A percentile compares a stretch with the other conserved stretches of the same genome.
Evolutionary conservation across 2,888 invertebrate genomes (phyloP).

Genomic region (Antheraea yamamai): DNA sequence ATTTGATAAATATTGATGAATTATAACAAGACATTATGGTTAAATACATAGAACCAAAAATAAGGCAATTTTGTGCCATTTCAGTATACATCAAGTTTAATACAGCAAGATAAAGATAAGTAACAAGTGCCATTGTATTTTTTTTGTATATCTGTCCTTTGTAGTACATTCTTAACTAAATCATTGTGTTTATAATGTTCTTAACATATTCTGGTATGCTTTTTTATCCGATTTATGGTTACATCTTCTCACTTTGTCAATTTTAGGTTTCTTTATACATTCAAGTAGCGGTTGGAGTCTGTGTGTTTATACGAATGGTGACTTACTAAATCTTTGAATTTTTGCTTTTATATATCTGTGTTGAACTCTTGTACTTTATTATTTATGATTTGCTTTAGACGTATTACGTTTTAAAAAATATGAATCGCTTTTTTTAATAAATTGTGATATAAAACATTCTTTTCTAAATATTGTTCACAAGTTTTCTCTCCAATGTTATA

Average conservation of each 20-base stretch:
- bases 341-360: neutral
- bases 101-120: neutral
- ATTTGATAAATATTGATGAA: neutral
- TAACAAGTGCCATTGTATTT: conserved; percentile 3
- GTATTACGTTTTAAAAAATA: neutral
- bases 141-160: neutral
- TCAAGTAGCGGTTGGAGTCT: neutral
- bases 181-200: neutral
- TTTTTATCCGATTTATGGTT: neutral
- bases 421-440: neutral
- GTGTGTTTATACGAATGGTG: neutral
- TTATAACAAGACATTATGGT: neutral
- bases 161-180: neutral
- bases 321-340: neutral
- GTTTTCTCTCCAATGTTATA: neutral
- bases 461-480: neutral
- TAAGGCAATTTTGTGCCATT: neutral
- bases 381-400: neutral
- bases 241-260: neutral
- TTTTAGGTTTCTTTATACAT: neutral
- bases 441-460: neutral
- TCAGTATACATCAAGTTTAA: neutral
- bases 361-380: neutral
- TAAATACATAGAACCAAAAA: neutral
- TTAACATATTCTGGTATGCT: neutral